Conservation (phyloP, 2,113 vertebrate genomes). For the Calyptomena viridis region DNA sequence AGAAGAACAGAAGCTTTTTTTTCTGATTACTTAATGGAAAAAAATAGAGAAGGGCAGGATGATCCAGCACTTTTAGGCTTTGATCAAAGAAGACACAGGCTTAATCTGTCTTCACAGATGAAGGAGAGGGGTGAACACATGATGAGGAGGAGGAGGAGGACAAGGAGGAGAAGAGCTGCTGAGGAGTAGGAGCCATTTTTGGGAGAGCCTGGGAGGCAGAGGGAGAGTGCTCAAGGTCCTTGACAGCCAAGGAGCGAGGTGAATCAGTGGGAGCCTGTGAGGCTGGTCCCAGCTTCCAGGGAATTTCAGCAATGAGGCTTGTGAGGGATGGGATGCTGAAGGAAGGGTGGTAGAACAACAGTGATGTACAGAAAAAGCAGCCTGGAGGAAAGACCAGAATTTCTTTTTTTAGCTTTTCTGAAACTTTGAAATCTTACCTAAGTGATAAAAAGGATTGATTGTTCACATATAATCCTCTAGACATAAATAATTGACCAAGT, state of each 20-base stretch:
- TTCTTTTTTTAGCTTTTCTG: background rate
- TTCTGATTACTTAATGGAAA: background rate
- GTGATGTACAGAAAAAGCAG: background rate
- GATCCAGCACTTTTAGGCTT: background rate
- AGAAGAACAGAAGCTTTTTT: background rate
- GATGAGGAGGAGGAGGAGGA: constrained; percentile 3
- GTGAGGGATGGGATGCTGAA: background rate
- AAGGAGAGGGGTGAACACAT: background rate
- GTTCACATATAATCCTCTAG: background rate
- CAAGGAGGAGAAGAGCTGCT: background rate
- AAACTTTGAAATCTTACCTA: background rate
- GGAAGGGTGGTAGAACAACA: background rate
- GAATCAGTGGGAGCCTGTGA: background rate
- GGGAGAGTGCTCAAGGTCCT: background rate
- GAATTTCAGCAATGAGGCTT: background rate
- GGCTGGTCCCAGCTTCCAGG: background rate
- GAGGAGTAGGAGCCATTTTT: background rate
- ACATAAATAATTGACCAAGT: background rate
- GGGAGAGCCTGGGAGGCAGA: background rate
- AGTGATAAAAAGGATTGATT: background rate
- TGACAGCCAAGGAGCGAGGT: background rate
- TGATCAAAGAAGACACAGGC: background rate
- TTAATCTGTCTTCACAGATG: background rate
- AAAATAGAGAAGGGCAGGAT: background rate
- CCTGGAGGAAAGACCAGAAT: background rate